Evolutionary conservation across 1,140 invertebrate species (phyloP).

Genomic region (Drosophila suzukii): DNA sequence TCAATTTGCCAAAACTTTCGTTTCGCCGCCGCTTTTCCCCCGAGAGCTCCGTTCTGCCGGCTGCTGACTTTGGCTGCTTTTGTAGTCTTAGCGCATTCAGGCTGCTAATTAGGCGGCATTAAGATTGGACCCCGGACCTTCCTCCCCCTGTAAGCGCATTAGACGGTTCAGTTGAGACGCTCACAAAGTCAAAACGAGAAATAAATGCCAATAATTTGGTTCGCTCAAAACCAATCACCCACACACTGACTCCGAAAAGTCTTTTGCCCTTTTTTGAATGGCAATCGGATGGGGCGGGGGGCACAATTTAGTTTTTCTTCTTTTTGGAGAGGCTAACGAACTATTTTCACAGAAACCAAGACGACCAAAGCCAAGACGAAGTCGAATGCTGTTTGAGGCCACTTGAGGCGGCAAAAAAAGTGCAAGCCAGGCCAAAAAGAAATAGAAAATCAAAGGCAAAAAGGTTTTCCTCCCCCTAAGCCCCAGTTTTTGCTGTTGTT

Average conservation of each 20-base stretch:
- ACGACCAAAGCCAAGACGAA: slow-evolving; percentile 45
- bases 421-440: slow-evolving; percentile 73
- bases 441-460: slow-evolving; percentile 62
- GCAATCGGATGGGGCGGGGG: not conserved
- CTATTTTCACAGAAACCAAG: slow-evolving; percentile 73
- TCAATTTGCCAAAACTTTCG: slow-evolving; percentile 76
- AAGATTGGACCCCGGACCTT: slow-evolving; percentile 35
- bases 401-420: slow-evolving; percentile 57
- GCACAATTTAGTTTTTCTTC: slow-evolving; percentile 71
- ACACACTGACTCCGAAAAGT: slow-evolving; percentile 35
- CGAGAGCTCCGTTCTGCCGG: slow-evolving; percentile 18
- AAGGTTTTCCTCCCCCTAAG: slow-evolving; percentile 43
- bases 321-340: slow-evolving; percentile 78
- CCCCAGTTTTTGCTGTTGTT: slow-evolving; percentile 23
- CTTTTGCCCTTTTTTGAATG: slow-evolving; percentile 55
- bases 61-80: slow-evolving; percentile 48
- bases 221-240: slow-evolving; percentile 80
- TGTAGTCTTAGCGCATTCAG: slow-evolving; percentile 82
- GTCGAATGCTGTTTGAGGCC: slow-evolving; percentile 39
- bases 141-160: slow-evolving; percentile 64
- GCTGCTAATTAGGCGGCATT: slow-evolving; percentile 80
- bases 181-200: slow-evolving; percentile 75
- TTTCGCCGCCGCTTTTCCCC: slow-evolving; percentile 11
- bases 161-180: slow-evolving; percentile 73
- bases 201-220: slow-evolving; percentile 82